Percentiles rank a stretch among this genome's conserved stretches.
Conservation (phyloP, 1,140 invertebrate species). For the Potamilus streckersoni region DNA sequence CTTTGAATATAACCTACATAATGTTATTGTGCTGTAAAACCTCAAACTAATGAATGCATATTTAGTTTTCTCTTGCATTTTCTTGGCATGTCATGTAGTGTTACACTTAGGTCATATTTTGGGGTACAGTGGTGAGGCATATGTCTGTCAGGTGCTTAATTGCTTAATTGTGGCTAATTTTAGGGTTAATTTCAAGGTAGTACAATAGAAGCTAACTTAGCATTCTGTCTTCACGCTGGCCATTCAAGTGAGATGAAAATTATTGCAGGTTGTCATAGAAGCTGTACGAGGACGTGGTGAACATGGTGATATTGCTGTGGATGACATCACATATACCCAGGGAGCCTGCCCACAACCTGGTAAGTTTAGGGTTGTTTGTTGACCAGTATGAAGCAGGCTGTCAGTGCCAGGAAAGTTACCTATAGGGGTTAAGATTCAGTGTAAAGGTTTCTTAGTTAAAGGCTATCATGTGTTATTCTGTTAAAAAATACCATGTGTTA, state of each 20-base stretch:
- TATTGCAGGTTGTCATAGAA: constrained; percentile 32
- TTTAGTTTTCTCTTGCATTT: too few relatives aligned
- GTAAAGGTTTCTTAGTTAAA: background rate
- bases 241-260: background rate
- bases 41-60: too few relatives aligned
- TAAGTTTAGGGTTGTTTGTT: too few relatives aligned
- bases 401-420: too few relatives aligned
- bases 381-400: too few relatives aligned
- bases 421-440: background rate
- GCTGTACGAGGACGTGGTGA: constrained; percentile 29
- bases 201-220: background rate
- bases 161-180: background rate
- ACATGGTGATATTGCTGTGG: constrained; percentile 44
- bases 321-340: constrained; percentile 34
- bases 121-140: background rate
- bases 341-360: too few relatives aligned
- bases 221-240: background rate
- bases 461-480: too few relatives aligned
- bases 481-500: background rate
- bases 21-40: too few relatives aligned
- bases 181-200: background rate
- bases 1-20: too few relatives aligned
- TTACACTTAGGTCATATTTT: background rate
- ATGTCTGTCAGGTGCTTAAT: background rate
- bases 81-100: too few relatives aligned